Conservation (phyloP, 2,888 invertebrate species). For the Drosophila limbata region DNA sequence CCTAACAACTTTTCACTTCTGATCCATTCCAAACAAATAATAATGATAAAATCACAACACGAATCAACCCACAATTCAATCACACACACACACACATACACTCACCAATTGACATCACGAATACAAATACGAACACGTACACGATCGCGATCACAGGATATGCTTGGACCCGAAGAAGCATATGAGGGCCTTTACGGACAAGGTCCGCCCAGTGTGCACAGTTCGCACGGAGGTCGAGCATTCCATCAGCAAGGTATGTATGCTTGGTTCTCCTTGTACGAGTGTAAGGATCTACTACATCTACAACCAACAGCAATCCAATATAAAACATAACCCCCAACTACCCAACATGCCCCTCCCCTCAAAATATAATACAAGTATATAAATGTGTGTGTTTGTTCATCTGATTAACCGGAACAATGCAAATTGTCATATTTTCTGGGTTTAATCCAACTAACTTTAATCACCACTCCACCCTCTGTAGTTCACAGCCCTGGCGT, state of each 20-base stretch:
- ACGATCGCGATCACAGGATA: constrained; percentile 82
- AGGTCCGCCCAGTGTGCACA: constrained; percentile 94
- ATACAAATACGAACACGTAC: constrained; percentile 40
- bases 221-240: constrained; percentile 91
- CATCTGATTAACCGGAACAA: constrained; percentile 18
- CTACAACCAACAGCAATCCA: constrained; percentile 37
- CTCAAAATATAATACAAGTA: background rate
- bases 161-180: constrained; percentile 95
- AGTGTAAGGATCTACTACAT: constrained; percentile 52
- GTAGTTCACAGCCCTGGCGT: constrained; percentile 4
- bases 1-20: constrained; percentile 81
- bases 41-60: constrained; percentile 37
- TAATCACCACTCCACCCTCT: constrained; percentile 1
- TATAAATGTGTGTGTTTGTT: constrained; percentile 24
- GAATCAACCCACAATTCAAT: constrained; percentile 41
- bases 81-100: constrained; percentile 29
- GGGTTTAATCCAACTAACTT: constrained; percentile 3
- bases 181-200: constrained; percentile 97
- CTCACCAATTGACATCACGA: constrained; percentile 40
- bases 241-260: constrained; percentile 93
- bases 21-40: constrained; percentile 56
- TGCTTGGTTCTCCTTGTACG: constrained; percentile 41
- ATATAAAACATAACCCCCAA: constrained; percentile 8
- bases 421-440: background rate
- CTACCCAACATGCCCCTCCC: background rate